These are phyloP conservation scores for Baronia brevicornis DNA, from an alignment of 2,888 invertebrate genomes.

Conservation along the genomic window DNA sequence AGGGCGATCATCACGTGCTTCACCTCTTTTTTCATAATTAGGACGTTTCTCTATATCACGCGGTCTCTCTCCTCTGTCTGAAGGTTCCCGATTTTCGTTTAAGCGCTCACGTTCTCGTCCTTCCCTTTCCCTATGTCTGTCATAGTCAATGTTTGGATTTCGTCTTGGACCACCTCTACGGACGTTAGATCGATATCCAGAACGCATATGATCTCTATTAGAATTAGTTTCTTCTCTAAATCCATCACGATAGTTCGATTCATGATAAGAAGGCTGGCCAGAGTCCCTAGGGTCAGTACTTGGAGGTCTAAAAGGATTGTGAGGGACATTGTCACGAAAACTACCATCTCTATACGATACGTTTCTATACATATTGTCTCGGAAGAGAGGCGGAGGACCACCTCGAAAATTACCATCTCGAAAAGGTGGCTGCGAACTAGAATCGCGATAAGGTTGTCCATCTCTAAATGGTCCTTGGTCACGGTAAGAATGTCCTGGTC, in stretches of 20 bases:
- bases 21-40: conserved; percentile 48
- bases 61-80: conserved; percentile 55
- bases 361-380: conserved; percentile 51
- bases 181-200: conserved; percentile 43
- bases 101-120: conserved; percentile 57
- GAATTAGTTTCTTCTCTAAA: conserved; percentile 50
- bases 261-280: conserved; percentile 43
- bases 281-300: conserved; percentile 55
- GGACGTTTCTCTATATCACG: conserved; percentile 53
- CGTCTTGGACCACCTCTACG: conserved; percentile 54
- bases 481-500: conserved; percentile 49
- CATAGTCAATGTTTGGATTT: conserved; percentile 50
- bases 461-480: conserved; percentile 47
- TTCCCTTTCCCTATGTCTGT: conserved; percentile 59
- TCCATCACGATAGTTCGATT: conserved; percentile 55
- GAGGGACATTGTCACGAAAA: conserved; percentile 53
- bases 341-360: conserved; percentile 51
- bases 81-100: conserved; percentile 51
- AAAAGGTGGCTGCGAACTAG: conserved; percentile 36
- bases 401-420: conserved; percentile 53
- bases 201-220: conserved; percentile 42
- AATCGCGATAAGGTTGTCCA: conserved; percentile 45
- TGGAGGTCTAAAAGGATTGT: conserved; percentile 53
- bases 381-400: conserved; percentile 45
- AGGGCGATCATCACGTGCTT: conserved; percentile 41